phyloP scores from a whole-genome alignment of 2,797 vertebrate species.

The Bradypodion pumilum region DNA sequence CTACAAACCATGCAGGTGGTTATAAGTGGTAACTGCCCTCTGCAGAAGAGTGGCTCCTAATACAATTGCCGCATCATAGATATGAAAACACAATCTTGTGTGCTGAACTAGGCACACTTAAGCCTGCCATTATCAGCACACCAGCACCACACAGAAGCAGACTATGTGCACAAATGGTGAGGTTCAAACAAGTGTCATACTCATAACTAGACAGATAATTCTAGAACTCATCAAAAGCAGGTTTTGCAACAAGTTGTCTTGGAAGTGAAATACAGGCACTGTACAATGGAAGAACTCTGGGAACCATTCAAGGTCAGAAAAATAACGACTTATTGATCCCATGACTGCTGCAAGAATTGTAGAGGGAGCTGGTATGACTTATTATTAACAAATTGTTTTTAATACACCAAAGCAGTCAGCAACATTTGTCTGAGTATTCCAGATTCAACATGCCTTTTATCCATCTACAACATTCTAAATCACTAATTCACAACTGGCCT shows the following conservation, averaged over 20 bases:
- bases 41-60: not conserved
- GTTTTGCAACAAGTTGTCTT: not conserved
- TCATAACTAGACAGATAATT: not conserved
- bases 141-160: not conserved
- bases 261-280: not conserved
- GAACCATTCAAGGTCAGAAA: not conserved
- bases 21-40: not conserved
- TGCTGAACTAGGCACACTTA: not conserved
- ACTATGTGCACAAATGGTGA: not conserved
- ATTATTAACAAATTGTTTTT: slow-evolving; percentile 1
- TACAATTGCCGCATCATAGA: not conserved
- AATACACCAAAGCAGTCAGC: slow-evolving; percentile 62
- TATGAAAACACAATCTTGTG: not conserved
- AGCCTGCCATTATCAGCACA: not conserved
- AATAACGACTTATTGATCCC: not conserved
- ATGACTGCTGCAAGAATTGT: not conserved
- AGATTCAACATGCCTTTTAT: too few species aligned
- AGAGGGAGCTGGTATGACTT: not conserved
- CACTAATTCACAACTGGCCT: not conserved
- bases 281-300: not conserved
- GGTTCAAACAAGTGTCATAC: not conserved
- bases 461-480: rapidly evolving
- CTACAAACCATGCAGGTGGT: not conserved
- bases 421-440: not conserved
- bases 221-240: not conserved